Evolutionary conservation across 2,113 vertebrate genomes (phyloP), one percentile per base, ranked within the genome.

Genomic region (Microtus oregoni): DNA sequence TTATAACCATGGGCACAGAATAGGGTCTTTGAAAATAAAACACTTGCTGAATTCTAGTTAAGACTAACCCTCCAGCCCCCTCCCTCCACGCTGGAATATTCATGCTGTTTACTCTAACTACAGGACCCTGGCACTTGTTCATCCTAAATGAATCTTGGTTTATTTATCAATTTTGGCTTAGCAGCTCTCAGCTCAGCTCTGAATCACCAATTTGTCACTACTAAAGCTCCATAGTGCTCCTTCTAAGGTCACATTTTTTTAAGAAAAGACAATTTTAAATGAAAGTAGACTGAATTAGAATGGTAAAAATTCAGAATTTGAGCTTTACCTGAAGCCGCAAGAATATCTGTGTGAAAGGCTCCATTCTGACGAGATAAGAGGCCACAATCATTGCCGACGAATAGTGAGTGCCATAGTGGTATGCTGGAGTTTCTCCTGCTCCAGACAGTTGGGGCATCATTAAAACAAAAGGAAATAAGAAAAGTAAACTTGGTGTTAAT

Each of bases 381-480:
- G 99, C 99, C 35, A 99, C 99, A 1, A 99, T 99, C 99, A 99
- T 99, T 93, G 99, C 99, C 0, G 99, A 99, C 2, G 99, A 99
- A 95, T 99, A 99, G 98, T 99, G 99, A 4, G 99, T 99, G 70
- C 99, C 99, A 26, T 99, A 99, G 98, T 99, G 99, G 94, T 99
- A 99, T 0, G 99, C 99, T 10, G 99, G 99, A 6, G 99, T 99
- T 98, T 99, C 99, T 68, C 99, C 99, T 99, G 97, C 28, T 65
- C 86, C 93, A 88, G 61, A 91, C 87, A 94, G 72, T 94, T 9
- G 94, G 96, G 90, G 73, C 30, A 94, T 7, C 63, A 79, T 94
- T 78, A 35, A 7, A 77, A 47, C 67, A 12, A 94, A 67, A 78
- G 86, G 30, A 92, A 72, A 92, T 5, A 63, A 22, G 28, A 65